phyloP scores from a whole-genome alignment of 2,113 vertebrate genomes.

The Dendropsophus ebraccatus region DNA sequence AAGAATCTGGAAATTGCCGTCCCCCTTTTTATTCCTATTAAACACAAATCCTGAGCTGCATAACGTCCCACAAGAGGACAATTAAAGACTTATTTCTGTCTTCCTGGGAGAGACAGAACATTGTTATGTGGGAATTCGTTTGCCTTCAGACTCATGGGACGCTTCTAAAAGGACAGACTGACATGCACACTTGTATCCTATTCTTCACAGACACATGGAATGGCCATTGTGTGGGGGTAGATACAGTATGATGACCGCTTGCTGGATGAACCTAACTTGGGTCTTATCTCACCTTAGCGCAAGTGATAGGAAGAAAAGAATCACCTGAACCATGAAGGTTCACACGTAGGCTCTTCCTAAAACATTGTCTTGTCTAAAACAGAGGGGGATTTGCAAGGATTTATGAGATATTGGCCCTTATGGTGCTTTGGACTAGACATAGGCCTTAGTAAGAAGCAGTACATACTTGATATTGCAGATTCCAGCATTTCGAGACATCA shows the following conservation, averaged over 20 bases:
- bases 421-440: background rate
- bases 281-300: background rate
- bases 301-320: background rate
- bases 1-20: background rate
- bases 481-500: no score
- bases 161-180: background rate
- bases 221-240: background rate
- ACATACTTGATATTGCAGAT: no score
- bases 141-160: background rate
- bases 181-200: background rate
- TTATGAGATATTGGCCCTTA: background rate
- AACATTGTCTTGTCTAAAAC: background rate
- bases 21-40: background rate
- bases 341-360: background rate
- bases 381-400: background rate
- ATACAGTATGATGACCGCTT: background rate
- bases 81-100: conserved; percentile 40
- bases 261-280: background rate
- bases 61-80: conserved; percentile 58
- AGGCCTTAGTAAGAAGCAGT: background rate
- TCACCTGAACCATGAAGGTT: background rate
- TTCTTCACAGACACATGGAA: background rate
- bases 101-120: conserved; percentile 32
- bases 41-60: conserved; percentile 52
- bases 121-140: conserved; percentile 41